Conservation (phyloP, 1,140 invertebrate species). For the Scaptodrosophila lebanonensis region DNA sequence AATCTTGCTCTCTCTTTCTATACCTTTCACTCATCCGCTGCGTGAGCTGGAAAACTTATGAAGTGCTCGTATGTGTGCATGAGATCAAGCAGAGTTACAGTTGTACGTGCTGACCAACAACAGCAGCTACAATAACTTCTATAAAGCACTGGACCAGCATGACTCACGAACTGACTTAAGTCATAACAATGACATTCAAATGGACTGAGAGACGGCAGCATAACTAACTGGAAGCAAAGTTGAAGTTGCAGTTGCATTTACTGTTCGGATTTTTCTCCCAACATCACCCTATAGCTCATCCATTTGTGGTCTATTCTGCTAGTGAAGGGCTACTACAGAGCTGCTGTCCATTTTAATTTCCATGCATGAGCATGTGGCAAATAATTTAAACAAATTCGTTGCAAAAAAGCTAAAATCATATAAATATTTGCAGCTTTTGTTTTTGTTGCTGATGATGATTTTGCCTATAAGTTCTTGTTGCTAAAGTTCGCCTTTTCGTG, state of each 20-base stretch:
- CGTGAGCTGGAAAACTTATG: too few species aligned
- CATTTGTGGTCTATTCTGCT: too few species aligned
- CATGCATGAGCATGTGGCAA: conserved; percentile 42
- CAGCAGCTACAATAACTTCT: conserved; percentile 40
- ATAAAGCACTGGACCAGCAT: conserved; percentile 25
- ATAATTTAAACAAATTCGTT: conserved; percentile 65
- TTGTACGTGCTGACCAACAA: conserved; percentile 53
- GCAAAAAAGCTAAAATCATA: conserved; percentile 12
- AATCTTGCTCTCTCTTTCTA: too few species aligned
- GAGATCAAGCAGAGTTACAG: too few species aligned
- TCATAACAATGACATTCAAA: conserved; percentile 30
- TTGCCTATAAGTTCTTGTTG: conserved; percentile 35
- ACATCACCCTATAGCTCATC: too few species aligned
- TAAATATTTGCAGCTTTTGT: too few species aligned
- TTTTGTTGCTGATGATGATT: conserved; percentile 3
- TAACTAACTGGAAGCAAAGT: too few species aligned
- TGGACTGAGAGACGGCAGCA: too few species aligned
- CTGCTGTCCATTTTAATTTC: conserved; percentile 65
- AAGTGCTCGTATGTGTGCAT: too few species aligned
- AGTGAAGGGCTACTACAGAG: conserved; percentile 1
- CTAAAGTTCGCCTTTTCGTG: conserved; percentile 30
- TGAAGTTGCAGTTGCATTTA: too few species aligned
- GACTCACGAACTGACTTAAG: conserved; percentile 12
- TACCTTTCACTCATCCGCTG: too few species aligned
- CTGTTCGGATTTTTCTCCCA: too few species aligned